phyloP scores from a whole-genome alignment of 2,113 vertebrate genomes.

The Phrynosoma platyrhinos region DNA sequence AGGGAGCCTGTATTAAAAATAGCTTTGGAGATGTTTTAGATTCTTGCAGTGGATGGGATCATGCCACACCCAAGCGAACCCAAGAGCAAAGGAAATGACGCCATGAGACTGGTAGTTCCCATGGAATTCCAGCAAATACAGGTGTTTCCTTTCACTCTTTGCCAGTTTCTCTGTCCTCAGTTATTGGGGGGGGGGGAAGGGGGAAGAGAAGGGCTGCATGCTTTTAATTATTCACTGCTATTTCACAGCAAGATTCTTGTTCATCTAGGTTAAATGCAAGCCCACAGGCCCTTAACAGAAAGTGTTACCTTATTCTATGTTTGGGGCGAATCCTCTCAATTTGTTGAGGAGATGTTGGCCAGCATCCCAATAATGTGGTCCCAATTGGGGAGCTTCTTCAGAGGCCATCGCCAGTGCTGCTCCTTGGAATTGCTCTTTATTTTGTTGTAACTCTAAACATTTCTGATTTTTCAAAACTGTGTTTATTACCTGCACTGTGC shows the following conservation, averaged over 20 bases:
- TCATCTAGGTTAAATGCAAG: background rate
- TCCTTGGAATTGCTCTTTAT: background rate
- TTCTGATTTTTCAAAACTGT: background rate
- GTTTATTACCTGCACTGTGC: background rate
- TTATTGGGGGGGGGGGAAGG: no score
- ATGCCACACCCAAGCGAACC: background rate
- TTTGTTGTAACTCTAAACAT: background rate
- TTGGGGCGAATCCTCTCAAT: background rate
- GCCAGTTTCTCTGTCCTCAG: background rate
- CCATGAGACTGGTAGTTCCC: background rate
- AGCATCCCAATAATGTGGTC: background rate
- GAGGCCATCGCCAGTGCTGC: background rate
- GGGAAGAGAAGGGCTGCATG: background rate
- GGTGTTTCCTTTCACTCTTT: background rate
- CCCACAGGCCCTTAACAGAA: background rate
- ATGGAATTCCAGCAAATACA: background rate
- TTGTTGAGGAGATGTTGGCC: background rate
- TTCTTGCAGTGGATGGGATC: background rate
- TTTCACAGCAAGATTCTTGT: background rate
- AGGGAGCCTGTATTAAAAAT: background rate
- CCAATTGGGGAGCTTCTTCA: background rate
- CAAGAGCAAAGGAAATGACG: conserved; percentile 6
- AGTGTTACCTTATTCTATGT: background rate
- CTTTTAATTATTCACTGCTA: conserved; percentile 6
- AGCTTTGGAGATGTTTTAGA: background rate